Evolutionary conservation across 2,113 vertebrate species (phyloP).

Genomic region (Circaetus cinerascens): DNA sequence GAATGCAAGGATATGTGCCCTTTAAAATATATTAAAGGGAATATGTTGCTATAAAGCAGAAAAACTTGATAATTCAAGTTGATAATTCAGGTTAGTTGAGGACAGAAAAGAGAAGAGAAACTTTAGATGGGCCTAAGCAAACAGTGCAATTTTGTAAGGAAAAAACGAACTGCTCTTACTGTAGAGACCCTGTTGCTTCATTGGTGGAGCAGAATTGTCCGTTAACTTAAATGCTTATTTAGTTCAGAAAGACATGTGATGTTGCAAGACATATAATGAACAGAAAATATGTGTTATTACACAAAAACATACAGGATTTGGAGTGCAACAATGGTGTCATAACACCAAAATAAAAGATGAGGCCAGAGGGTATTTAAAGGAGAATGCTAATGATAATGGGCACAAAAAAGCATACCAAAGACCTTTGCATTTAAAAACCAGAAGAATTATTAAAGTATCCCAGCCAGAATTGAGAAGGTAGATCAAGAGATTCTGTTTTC

Average conservation of each 20-base stretch:
- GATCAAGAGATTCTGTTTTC: not conserved
- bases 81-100: not conserved
- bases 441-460: not conserved
- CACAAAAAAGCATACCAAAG: not conserved
- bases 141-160: not conserved
- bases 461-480: not conserved
- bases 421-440: not conserved
- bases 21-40: not conserved
- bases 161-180: not conserved
- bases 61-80: not conserved
- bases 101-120: not conserved
- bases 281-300: not conserved
- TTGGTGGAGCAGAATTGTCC: not conserved
- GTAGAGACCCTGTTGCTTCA: not conserved
- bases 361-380: not conserved
- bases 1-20: not conserved
- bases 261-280: not conserved
- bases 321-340: not conserved
- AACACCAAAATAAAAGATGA: not conserved
- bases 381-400: not conserved
- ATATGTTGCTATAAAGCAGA: not conserved
- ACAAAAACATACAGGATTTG: not conserved
- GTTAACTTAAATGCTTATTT: not conserved
- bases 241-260: not conserved
- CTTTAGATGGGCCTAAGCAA: not conserved